These are phyloP conservation scores for Malacosoma neustria DNA, from an alignment of 2,888 invertebrate genomes.

Conservation along the genomic window DNA sequence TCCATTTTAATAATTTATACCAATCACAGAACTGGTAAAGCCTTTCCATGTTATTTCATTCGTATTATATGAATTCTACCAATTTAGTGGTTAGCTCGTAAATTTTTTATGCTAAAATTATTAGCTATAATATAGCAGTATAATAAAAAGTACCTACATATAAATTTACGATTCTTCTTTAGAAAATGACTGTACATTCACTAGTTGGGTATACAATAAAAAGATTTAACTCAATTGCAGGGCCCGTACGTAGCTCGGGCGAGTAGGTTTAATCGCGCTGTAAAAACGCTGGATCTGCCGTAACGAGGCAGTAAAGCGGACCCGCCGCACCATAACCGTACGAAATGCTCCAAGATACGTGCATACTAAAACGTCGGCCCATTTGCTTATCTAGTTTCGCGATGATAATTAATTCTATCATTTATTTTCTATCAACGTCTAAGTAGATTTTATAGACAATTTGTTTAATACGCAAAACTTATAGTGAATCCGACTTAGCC, in stretches of 20 bases:
- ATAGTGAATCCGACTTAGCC: too few species aligned
- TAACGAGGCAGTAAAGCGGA: constrained; percentile 61
- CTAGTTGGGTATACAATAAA: constrained; percentile 34
- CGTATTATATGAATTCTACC: constrained; percentile 20
- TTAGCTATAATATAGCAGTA: background rate
- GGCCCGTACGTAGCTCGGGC: constrained; percentile 37
- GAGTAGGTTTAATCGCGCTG: constrained; percentile 56
- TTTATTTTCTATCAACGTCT: too few species aligned
- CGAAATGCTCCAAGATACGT: constrained; percentile 28
- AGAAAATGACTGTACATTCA: constrained; percentile 6
- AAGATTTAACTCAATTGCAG: constrained; percentile 62
- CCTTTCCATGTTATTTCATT: constrained; percentile 50
- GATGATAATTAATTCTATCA: background rate
- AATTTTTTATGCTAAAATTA: background rate
- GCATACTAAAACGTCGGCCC: constrained; percentile 23
- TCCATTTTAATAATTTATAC: constrained; percentile 68
- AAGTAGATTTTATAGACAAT: too few species aligned
- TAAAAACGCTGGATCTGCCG: constrained; percentile 58
- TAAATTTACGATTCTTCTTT: constrained; percentile 8
- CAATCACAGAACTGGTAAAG: constrained; percentile 48
- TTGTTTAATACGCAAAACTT: too few species aligned
- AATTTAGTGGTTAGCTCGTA: constrained; percentile 12
- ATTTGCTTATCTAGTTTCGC: constrained; percentile 5
- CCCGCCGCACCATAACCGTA: constrained; percentile 37
- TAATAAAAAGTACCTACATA: background rate